Conservation (phyloP, 2,113 vertebrate species). For the Addax nasomaculatus region DNA sequence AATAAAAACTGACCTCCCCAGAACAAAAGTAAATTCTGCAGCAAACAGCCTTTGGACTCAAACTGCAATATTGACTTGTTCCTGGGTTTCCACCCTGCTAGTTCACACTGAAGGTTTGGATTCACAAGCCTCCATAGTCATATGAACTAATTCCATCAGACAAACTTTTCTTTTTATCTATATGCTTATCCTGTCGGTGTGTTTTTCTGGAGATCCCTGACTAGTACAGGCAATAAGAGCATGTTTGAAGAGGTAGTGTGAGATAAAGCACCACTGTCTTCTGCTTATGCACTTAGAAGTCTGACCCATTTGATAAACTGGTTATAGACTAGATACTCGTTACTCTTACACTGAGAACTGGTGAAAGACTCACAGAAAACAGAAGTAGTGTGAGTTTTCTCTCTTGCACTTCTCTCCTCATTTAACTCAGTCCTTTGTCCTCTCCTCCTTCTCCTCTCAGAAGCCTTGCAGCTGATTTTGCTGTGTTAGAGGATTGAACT, state of each 20-base stretch:
- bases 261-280: background rate
- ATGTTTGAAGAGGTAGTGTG: background rate
- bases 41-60: background rate
- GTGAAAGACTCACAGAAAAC: background rate
- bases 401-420: background rate
- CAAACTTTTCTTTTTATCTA: background rate
- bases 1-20: background rate
- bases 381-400: background rate
- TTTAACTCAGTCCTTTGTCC: background rate
- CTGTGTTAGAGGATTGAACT: background rate
- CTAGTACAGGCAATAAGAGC: background rate
- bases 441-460: background rate
- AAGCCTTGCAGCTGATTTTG: background rate
- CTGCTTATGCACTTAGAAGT: background rate
- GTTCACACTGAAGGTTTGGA: background rate
- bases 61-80: background rate
- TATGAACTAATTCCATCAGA: background rate
- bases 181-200: background rate
- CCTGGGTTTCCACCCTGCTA: background rate
- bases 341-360: background rate
- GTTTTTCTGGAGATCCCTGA: background rate
- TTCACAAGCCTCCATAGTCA: background rate
- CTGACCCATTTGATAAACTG: background rate
- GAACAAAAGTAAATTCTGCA: background rate
- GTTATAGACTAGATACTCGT: background rate